A percentile compares a stretch with the other conserved stretches of the same genome.
These are phyloP conservation scores for Mormoops blainvillei DNA, from an alignment of 2,113 vertebrate genomes.

Conservation along the genomic window DNA sequence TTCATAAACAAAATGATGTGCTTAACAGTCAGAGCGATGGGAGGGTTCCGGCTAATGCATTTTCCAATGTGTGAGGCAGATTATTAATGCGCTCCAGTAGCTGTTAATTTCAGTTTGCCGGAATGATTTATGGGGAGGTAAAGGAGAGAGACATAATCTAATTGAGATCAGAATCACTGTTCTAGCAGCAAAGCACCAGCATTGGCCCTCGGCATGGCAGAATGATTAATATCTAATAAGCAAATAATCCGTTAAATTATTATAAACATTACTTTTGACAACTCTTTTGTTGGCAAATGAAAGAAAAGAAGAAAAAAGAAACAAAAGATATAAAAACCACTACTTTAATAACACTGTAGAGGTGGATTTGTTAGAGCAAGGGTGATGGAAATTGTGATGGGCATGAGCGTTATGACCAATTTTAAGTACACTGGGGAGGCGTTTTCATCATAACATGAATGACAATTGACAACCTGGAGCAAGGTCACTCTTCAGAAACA, in stretches of 20 bases:
- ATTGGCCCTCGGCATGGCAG: conserved; percentile 83
- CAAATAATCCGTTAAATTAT: conserved; percentile 98
- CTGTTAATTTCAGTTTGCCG: conserved; percentile 99
- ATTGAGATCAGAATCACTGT: conserved; percentile 99
- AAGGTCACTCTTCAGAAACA: conserved; percentile 59
- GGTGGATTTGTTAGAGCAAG: conserved; percentile 5
- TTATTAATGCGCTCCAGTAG: conserved; percentile 99
- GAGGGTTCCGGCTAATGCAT: conserved; percentile 93
- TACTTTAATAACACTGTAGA: not conserved
- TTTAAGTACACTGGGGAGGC: not conserved
- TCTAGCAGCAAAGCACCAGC: conserved; percentile 89
- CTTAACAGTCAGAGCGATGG: conserved; percentile 90
- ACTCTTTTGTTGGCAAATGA: conserved; percentile 83
- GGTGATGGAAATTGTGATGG: not conserved
- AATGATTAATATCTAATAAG: conserved; percentile 98
- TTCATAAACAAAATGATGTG: conserved; percentile 98
- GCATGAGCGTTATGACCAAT: not conserved
- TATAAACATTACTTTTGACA: conserved; percentile 91
- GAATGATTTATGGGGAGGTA: conserved; percentile 99
- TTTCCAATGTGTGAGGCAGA: conserved; percentile 93
- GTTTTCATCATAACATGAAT: conserved; percentile 56
- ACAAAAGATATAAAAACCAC: conserved; percentile 32
- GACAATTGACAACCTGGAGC: conserved; percentile 49
- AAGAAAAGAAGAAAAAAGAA: conserved; percentile 75
- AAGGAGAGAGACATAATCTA: conserved; percentile 96